Conservation (phyloP, 2,888 invertebrate species). For the Dynastes maya region DNA sequence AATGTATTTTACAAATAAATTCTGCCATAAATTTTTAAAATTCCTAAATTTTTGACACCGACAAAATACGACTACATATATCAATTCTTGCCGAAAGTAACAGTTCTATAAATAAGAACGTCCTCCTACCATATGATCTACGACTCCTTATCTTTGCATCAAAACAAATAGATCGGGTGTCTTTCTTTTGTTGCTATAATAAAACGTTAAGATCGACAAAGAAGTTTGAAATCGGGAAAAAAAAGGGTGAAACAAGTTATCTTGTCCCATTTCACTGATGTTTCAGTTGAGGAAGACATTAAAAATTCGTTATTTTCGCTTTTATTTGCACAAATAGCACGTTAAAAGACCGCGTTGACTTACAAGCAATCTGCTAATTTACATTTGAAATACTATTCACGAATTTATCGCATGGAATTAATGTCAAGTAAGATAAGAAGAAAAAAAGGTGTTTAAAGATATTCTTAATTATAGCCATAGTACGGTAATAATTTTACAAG, state of each 20-base stretch:
- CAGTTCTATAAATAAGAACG: slow-evolving; percentile 16
- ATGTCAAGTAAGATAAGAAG: slow-evolving; percentile 25
- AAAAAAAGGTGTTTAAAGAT: background rate
- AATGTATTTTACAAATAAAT: background rate
- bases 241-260: too few relatives aligned
- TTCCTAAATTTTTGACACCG: too few relatives aligned
- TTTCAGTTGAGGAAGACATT: background rate
- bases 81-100: background rate
- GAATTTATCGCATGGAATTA: slow-evolving; percentile 16
- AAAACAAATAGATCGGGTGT: background rate
- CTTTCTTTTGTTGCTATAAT: background rate
- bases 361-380: slow-evolving; percentile 27
- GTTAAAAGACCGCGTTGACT: background rate
- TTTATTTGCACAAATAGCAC: background rate
- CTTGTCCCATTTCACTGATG: background rate
- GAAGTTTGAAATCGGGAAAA: too few relatives aligned
- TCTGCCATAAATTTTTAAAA: background rate
- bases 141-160: background rate
- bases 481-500: too few relatives aligned
- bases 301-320: slow-evolving; percentile 8
- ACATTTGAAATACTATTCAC: slow-evolving; percentile 15
- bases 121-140: slow-evolving; percentile 10
- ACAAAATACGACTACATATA: too few relatives aligned
- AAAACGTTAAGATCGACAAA: background rate
- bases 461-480: background rate